Conservation (phyloP, 2,888 invertebrate genomes). For the Trissoscelio sp. region DNA sequence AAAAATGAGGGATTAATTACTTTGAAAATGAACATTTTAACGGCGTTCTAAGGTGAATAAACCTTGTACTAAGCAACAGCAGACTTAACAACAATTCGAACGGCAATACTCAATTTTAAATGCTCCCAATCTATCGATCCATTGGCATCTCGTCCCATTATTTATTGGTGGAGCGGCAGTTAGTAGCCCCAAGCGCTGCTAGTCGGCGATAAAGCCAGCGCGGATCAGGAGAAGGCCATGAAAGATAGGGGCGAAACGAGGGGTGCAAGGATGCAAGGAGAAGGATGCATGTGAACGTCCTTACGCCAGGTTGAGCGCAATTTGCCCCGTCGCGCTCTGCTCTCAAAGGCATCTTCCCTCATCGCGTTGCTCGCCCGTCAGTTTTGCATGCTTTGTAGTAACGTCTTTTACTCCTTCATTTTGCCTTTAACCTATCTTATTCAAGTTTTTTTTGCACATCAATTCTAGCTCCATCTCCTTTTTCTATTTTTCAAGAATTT, state of each 20-base stretch:
- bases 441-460: slow-evolving; percentile 50
- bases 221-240: slow-evolving; percentile 44
- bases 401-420: slow-evolving; percentile 61
- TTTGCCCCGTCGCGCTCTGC: slow-evolving; percentile 60
- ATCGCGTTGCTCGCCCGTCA: slow-evolving; percentile 49
- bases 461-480: slow-evolving; percentile 36
- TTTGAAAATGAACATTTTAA: too few relatives aligned
- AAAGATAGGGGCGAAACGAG: slow-evolving; percentile 63
- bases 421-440: slow-evolving; percentile 55
- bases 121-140: slow-evolving; percentile 54
- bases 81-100: slow-evolving; percentile 10
- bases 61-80: too few relatives aligned
- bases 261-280: slow-evolving; percentile 48
- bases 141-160: slow-evolving; percentile 58
- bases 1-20: too few relatives aligned
- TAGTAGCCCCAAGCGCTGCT: slow-evolving; percentile 55
- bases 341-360: slow-evolving; percentile 63
- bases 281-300: slow-evolving; percentile 64
- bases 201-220: slow-evolving; percentile 65
- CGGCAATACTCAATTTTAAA: slow-evolving; percentile 32
- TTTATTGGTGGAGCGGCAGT: slow-evolving; percentile 62
- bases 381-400: slow-evolving; percentile 65
- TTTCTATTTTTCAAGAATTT: slow-evolving; percentile 32
- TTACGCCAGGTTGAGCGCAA: slow-evolving; percentile 67
- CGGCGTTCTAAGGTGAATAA: too few relatives aligned